Base-by-base conservation (phyloP, 2,888 invertebrate species). In the Strigamia crassipes region DNA sequence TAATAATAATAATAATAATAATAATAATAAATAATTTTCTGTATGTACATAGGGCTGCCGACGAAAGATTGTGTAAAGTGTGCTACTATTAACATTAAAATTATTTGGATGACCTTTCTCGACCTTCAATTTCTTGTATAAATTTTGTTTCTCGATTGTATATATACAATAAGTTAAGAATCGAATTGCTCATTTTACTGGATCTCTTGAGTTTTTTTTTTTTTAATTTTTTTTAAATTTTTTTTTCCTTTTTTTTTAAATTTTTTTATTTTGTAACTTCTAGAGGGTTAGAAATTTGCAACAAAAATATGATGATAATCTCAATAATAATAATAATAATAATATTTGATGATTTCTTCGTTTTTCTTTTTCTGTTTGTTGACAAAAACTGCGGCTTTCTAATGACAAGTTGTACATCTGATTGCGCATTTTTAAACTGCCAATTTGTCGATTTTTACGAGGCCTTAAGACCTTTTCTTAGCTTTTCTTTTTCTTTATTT, bases 51-150 rank as follows among this genome's bases (percentile, higher is more conserved):
- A 61, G 61, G 61, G 61, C 61, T 61, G 61, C 61, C 61, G 18
- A 61, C 18, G 61, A 61, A 61, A 61, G 61, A 21, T 61, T 61
- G 61, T 61, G 61, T 61, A 61, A 61, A 61, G 61, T 61, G 61
- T 61, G 61, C 61, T 61, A 61, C 61, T 61, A 61, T 61, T 61
- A 61, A 61, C 61, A 61, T 61, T 61, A 61, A 61, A 61, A 61
- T 61, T 61, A 61, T 18, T 61, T 61, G 61, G 61, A 61, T 21
- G 61, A 61, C 61, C 21, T 61, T n/a, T 61, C n/a, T 61, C 10
- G 61, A 42, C 61, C 21, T 61, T 61, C n/a, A 15, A 15, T 21
- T 61, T 61, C 21, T 61, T 61, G 61, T 21, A 61, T 42, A 42
- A 42, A 42, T 13, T 42, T 42, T 42, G 15, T 34, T 34, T 34